Percentiles rank a stretch among this genome's conserved stretches.
Evolutionary conservation across 2,888 invertebrate genomes (phyloP).

Genomic region (Chironomus riparius): DNA sequence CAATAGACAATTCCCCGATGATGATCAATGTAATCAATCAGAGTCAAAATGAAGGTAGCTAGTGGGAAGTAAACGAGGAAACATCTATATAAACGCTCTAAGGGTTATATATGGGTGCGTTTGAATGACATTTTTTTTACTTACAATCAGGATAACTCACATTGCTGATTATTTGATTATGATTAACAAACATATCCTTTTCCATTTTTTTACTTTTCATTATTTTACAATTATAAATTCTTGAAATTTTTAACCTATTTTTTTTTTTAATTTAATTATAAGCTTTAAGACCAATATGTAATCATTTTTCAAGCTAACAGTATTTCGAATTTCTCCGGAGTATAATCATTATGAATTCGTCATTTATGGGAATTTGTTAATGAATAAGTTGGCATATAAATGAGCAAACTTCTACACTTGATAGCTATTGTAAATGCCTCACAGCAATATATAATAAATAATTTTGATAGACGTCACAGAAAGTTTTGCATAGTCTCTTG

Average conservation of each 20-base stretch:
- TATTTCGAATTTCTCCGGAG: background rate
- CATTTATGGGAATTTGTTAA: background rate
- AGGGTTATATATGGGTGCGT: constrained; percentile 16
- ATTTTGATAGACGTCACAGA: background rate
- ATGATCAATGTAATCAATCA: constrained; percentile 26
- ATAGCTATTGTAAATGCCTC: background rate
- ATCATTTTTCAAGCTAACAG: no score
- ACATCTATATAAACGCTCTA: background rate
- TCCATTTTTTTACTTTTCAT: no score
- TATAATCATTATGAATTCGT: background rate
- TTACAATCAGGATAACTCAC: no score
- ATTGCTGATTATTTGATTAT: no score
- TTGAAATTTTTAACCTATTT: no score
- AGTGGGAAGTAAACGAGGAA: background rate
- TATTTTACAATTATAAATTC: no score
- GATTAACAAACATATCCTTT: no score
- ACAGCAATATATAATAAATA: background rate
- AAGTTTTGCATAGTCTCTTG: background rate
- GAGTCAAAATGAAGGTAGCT: background rate
- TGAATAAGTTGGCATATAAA: background rate
- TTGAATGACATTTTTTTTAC: background rate
- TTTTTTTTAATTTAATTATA: no score
- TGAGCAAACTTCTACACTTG: background rate
- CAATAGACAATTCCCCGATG: constrained; percentile 5
- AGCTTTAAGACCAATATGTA: no score